Conservation (phyloP, 2,888 invertebrate genomes). For the Panopea generosa region DNA sequence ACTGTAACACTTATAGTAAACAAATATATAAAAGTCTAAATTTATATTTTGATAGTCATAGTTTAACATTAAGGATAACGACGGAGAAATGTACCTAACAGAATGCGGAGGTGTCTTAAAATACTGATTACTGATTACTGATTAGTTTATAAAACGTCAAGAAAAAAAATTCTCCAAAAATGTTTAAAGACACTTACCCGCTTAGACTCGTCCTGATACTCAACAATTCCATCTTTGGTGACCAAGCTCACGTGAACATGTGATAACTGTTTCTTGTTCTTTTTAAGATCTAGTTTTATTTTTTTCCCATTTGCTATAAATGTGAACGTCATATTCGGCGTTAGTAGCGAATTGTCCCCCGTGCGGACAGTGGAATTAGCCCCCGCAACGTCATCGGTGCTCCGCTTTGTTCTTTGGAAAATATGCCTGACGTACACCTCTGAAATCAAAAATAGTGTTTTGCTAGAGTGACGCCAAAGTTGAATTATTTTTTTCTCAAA, state of each 20-base stretch:
- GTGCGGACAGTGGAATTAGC: not conserved
- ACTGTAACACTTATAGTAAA: too few relatives aligned
- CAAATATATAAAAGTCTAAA: too few relatives aligned
- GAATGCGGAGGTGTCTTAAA: too few relatives aligned
- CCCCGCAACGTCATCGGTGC: not conserved
- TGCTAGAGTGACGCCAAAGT: not conserved
- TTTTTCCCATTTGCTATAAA: conserved; percentile 5
- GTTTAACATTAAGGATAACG: too few relatives aligned
- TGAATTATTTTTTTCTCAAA: too few relatives aligned
- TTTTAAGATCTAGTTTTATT: conserved; percentile 6
- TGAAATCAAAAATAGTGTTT: not conserved
- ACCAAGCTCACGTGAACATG: conserved; percentile 17
- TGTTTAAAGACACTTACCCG: not conserved
- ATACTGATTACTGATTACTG: too few relatives aligned
- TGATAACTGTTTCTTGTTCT: not conserved
- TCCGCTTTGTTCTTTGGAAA: conserved; percentile 4
- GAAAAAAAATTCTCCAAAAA: too few relatives aligned
- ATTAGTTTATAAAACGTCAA: too few relatives aligned
- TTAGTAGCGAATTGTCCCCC: not conserved
- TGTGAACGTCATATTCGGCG: conserved; percentile 1
- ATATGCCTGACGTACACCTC: conserved; percentile 18
- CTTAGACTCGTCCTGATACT: not conserved
- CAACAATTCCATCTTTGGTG: conserved; percentile 1
- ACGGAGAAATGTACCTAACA: too few relatives aligned
- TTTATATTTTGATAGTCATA: too few relatives aligned